Percentiles rank a stretch among this genome's conserved stretches.
phyloP scores from a whole-genome alignment of 2,888 invertebrate species.

The Metopia argyrocephala region DNA sequence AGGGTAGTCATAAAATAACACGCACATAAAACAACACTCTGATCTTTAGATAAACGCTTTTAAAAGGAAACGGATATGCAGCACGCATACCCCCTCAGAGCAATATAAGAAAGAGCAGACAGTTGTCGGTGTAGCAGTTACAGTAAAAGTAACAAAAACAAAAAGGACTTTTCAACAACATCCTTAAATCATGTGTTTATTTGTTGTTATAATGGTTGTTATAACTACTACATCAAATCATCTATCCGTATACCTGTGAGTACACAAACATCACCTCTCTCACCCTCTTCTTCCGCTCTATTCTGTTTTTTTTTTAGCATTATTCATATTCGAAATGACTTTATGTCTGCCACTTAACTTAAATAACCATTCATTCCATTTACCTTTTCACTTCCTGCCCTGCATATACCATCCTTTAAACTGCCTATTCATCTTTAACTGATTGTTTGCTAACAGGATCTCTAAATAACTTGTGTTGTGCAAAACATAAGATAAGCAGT shows the following conservation, averaged over 20 bases:
- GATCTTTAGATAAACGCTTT: conserved; percentile 59
- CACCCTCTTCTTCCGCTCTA: neutral
- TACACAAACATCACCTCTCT: neutral
- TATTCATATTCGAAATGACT: conserved; percentile 3
- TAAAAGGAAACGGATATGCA: conserved; percentile 62
- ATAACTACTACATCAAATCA: conserved; percentile 8
- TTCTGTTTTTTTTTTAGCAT: conserved; percentile 1
- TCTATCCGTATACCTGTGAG: neutral
- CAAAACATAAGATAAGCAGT: conserved; percentile 37
- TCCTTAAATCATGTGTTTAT: neutral
- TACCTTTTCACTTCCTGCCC: conserved; percentile 2
- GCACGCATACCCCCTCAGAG: conserved; percentile 51
- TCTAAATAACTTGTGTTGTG: conserved; percentile 25
- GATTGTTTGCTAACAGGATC: conserved; percentile 41
- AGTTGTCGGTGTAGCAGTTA: neutral
- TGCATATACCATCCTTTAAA: conserved; percentile 22
- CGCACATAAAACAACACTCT: conserved; percentile 46
- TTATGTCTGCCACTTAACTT: conserved; percentile 40
- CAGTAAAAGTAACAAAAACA: neutral
- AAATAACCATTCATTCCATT: neutral
- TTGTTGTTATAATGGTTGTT: neutral
- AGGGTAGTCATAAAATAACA: conserved; percentile 30
- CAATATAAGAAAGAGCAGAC: neutral
- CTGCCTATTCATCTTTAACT: neutral
- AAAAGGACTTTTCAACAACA: conserved; percentile 26